Base-by-base conservation (phyloP, 1,140 invertebrate species). In the Trachymyrmex septentrionalis region DNA sequence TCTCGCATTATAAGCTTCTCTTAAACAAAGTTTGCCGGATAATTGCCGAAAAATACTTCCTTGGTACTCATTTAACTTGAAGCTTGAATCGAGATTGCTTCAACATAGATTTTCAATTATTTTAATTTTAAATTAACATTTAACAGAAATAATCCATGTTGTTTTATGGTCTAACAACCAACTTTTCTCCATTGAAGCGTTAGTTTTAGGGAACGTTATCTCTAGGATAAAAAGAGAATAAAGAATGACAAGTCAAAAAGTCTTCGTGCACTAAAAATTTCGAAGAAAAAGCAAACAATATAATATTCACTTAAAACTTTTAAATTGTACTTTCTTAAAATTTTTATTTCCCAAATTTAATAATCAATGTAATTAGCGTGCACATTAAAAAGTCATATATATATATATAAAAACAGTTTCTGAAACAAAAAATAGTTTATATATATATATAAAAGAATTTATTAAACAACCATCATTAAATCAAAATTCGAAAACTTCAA, bases 41-140 rank as follows among this genome's bases (percentile, higher is more conserved):
- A 84, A 61, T 84, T 61, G 24, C n/a, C 80, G 34, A 73, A 59
- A 73, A 82, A 82, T 57, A 27, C 27, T 14, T 16, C 48, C 10
- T 61, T 19, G 34, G 2, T 61, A 24, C 10, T 71, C 48, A 19
- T 66, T 78, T 64, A 64, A 24, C 44, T 21, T 1, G 12, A 44
- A 12, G 3, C 12, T 44, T 24, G 21, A 27, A 67, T 78, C 16
- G 19, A 27, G 9, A 48, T 44, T 44, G 4, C 16, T 24, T 19
- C 10, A 27, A 67, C 66, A 27, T 2, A 30, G 55, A 64, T n/a
- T 48, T 78, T 48, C 48, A 48, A 30, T 78, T 78, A n/a, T n/a
- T 48, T 50, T 19, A 6, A 44, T 21, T n/a, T 44, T 19, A 16
- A 76, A 38, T 59, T 27, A 3, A 59, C 27, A 7, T 21, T 76